Percentiles rank a stretch among this genome's conserved stretches.
Evolutionary conservation across 2,888 invertebrate species (phyloP).

Genomic region (Caenorhabditis afra): DNA sequence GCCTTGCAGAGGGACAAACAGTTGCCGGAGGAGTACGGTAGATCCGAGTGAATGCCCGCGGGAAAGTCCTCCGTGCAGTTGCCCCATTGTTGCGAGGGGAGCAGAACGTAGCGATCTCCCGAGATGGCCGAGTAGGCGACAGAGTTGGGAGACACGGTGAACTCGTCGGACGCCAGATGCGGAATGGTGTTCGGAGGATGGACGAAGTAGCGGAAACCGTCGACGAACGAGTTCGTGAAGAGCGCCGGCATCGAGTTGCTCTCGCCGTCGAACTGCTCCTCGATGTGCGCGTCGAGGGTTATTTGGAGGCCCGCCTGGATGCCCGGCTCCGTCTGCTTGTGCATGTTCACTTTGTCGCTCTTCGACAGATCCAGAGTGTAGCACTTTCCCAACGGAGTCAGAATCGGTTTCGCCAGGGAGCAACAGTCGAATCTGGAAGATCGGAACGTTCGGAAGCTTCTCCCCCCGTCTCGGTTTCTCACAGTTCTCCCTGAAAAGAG

Average conservation of each 20-base stretch:
- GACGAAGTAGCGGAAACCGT: conserved; percentile 76
- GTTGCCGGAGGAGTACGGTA: conserved; percentile 63
- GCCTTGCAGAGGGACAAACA: conserved; percentile 63
- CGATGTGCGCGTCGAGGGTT: conserved; percentile 71
- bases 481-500: conserved; percentile 70
- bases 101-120: conserved; percentile 62
- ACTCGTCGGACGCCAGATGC: conserved; percentile 73
- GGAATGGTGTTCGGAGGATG: conserved; percentile 70
- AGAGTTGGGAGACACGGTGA: conserved; percentile 75
- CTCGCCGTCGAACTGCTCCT: conserved; percentile 69
- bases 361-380: conserved; percentile 70
- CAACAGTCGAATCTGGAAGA: conserved; percentile 72
- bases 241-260: conserved; percentile 46
- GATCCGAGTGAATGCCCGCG: conserved; percentile 31
- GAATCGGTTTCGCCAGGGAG: conserved; percentile 64
- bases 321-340: conserved; percentile 71
- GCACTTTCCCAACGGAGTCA: conserved; percentile 77
- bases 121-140: conserved; percentile 74
- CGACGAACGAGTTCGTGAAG: conserved; percentile 74
- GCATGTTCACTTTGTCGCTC: conserved; percentile 66
- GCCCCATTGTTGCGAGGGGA: conserved; percentile 63
- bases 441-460: neutral
- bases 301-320: conserved; percentile 70
- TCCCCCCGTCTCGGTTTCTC: neutral
- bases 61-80: conserved; percentile 67